These are phyloP conservation scores for Plectus sambesii DNA, from an alignment of 1,140 invertebrate species.

Conservation along the genomic window DNA sequence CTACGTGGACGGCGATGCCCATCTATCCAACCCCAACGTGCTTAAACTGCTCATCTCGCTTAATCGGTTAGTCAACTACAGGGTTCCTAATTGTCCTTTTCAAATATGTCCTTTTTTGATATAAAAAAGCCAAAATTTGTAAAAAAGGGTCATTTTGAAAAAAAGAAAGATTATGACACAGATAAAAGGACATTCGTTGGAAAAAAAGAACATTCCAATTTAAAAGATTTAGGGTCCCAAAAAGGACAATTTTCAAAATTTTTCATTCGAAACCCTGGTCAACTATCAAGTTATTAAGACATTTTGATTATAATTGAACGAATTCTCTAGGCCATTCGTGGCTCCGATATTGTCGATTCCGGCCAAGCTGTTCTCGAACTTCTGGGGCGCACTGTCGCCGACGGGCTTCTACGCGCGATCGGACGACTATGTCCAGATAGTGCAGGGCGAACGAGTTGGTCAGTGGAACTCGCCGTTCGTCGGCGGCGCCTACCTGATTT, in stretches of 20 bases:
- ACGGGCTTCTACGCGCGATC: constrained; percentile 81
- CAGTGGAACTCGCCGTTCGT: constrained; percentile 96
- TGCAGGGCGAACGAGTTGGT: constrained; percentile 66
- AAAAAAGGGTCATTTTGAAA: no score
- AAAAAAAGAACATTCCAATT: no score
- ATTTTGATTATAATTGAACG: not conserved
- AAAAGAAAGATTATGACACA: no score
- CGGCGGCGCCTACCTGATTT: constrained; percentile 65
- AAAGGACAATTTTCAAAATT: no score
- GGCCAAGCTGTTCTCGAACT: constrained; percentile 62
- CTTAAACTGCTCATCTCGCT: constrained; percentile 66
- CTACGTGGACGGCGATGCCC: constrained; percentile 68
- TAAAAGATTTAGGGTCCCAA: no score
- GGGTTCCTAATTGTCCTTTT: constrained; percentile 22
- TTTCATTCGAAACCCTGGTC: no score
- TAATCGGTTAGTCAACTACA: constrained; percentile 50
- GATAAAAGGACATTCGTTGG: no score
- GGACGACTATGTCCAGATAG: constrained; percentile 90
- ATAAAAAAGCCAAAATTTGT: no score
- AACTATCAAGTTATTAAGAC: no score
- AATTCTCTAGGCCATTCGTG: constrained; percentile 33
- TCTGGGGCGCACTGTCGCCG: constrained; percentile 83
- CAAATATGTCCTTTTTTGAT: not conserved
- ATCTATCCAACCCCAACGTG: constrained; percentile 65
- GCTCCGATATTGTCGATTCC: constrained; percentile 38